Conservation (phyloP, 1,140 invertebrate species). For the Drosophila kurseongensis region DNA sequence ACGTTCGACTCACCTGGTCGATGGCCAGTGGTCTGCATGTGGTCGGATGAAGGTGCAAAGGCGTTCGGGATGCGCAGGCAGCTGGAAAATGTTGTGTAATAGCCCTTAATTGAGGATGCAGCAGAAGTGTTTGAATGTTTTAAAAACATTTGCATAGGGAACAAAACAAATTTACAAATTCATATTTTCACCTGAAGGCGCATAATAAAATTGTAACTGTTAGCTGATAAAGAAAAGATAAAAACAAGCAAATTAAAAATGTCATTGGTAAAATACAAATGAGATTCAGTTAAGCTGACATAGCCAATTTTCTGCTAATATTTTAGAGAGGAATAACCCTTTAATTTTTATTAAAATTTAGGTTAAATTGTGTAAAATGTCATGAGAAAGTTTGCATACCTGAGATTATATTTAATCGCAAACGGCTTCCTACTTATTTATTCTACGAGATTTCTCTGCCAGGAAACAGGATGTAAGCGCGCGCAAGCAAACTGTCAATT, state of each 20-base stretch:
- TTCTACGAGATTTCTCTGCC: neutral
- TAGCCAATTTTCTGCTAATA: too few species aligned
- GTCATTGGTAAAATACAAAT: too few species aligned
- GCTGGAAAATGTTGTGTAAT: slow-evolving; percentile 26
- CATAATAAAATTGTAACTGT: too few species aligned
- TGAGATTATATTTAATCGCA: neutral
- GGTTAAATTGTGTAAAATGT: neutral
- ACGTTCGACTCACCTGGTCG: slow-evolving; percentile 37
- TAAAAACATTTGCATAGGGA: neutral
- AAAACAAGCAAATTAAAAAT: too few species aligned
- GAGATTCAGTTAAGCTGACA: too few species aligned
- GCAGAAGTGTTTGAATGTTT: neutral
- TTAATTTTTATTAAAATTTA: neutral
- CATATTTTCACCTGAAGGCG: neutral
- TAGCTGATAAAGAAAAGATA: too few species aligned
- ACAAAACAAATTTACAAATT: neutral
- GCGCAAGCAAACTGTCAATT: slow-evolving; percentile 64
- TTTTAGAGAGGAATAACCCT: neutral
- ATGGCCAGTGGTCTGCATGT: slow-evolving; percentile 11
- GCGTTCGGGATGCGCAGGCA: slow-evolving; percentile 12
- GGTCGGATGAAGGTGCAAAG: slow-evolving; percentile 12
- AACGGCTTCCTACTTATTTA: neutral
- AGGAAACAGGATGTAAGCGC: slow-evolving; percentile 32
- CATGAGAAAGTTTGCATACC: neutral
- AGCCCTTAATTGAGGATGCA: slow-evolving; percentile 1